Evolutionary conservation across 2,888 invertebrate genomes (phyloP).

Genomic region (Hemaris fuciformis): DNA sequence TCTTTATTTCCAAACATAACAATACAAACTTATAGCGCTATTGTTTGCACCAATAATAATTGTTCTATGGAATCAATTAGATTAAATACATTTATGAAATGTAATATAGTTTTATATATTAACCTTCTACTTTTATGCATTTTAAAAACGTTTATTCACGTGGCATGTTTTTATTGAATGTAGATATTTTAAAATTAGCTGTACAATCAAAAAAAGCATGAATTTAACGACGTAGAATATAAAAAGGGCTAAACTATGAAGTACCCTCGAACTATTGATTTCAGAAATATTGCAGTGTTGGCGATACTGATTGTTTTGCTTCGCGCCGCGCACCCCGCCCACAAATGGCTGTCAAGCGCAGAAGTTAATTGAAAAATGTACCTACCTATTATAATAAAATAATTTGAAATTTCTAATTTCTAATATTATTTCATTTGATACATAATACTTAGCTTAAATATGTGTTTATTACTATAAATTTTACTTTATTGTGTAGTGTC

Average conservation of each 20-base stretch:
- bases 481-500: background rate
- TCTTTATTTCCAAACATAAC: too few species aligned
- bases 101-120: too few species aligned
- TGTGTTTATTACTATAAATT: background rate
- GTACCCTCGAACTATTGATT: constrained; percentile 19
- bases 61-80: too few species aligned
- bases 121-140: too few species aligned
- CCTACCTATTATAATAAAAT: too few species aligned
- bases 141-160: too few species aligned
- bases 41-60: too few species aligned
- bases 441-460: constrained; percentile 21
- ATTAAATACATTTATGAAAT: too few species aligned
- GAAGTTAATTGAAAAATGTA: constrained; percentile 35
- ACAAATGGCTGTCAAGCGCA: constrained; percentile 62
- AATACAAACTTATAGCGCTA: too few species aligned
- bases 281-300: constrained; percentile 39
- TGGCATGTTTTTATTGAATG: too few species aligned
- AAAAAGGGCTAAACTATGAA: background rate
- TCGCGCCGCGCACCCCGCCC: constrained; percentile 62
- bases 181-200: too few species aligned
- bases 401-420: constrained; percentile 34
- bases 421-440: constrained; percentile 15
- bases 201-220: background rate
- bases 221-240: background rate
- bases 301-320: constrained; percentile 57